phyloP scores from a whole-genome alignment of 2,888 invertebrate genomes.

The Pedicia rivosa region DNA sequence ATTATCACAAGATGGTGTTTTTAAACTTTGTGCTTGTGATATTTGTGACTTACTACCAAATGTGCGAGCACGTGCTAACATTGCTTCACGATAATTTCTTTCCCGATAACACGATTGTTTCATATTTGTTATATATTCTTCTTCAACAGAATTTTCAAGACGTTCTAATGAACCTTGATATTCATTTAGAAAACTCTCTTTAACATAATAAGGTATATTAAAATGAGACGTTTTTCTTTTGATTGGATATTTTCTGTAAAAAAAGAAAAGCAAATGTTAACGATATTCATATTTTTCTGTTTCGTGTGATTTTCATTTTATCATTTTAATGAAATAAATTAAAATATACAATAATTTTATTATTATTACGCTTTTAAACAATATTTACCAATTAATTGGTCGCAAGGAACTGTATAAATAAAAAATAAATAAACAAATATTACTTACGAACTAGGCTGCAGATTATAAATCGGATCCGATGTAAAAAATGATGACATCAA shows the following conservation, averaged over 20 bases:
- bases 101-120: slow-evolving; percentile 85
- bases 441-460: slow-evolving; percentile 56
- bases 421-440: slow-evolving; percentile 1
- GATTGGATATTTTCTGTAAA: slow-evolving; percentile 40
- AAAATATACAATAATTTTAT: background rate
- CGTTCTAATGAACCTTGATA: slow-evolving; percentile 76
- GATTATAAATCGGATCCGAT: slow-evolving; percentile 83
- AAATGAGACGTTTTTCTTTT: slow-evolving; percentile 56
- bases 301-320: no score
- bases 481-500: slow-evolving; percentile 91
- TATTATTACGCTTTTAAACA: background rate
- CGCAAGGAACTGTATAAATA: slow-evolving; percentile 4
- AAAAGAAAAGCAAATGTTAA: slow-evolving; percentile 6
- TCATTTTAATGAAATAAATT: background rate
- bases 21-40: slow-evolving; percentile 64
- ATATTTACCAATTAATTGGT: slow-evolving; percentile 6
- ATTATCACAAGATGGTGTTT: slow-evolving; percentile 63
- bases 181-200: slow-evolving; percentile 66
- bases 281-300: no score
- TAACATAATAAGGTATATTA: slow-evolving; percentile 85
- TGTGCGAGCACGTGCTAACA: slow-evolving; percentile 87
- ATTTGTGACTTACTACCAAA: slow-evolving; percentile 76
- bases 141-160: slow-evolving; percentile 86
- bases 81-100: slow-evolving; percentile 75
- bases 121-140: slow-evolving; percentile 75